Evolutionary conservation across 2,113 vertebrate species (phyloP).

Genomic region (Cebus imitator): DNA sequence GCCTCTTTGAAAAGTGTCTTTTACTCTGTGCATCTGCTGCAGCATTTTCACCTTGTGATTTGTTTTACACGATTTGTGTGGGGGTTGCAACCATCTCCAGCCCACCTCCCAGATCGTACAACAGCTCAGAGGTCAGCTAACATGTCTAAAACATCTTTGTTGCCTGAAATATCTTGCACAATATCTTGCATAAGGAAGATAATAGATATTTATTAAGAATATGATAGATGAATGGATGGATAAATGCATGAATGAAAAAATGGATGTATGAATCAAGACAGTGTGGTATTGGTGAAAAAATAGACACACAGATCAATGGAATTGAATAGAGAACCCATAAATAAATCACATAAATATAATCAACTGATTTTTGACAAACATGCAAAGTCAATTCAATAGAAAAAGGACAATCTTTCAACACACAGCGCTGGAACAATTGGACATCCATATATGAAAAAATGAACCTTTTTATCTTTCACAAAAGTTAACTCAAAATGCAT

Average conservation of each 20-base stretch:
- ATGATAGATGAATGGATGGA: background rate
- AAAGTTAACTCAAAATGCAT: background rate
- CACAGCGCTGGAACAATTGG: background rate
- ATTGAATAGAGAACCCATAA: background rate
- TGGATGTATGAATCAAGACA: background rate
- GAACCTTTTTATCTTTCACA: background rate
- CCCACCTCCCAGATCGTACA: background rate
- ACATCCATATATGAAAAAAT: background rate
- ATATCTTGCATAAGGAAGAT: background rate
- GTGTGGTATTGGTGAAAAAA: background rate
- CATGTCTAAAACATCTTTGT: background rate
- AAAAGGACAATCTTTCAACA: background rate
- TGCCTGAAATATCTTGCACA: background rate
- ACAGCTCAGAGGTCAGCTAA: background rate
- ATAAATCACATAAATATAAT: background rate
- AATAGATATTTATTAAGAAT: constrained; percentile 35
- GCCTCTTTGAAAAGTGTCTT: background rate
- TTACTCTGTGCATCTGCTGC: background rate
- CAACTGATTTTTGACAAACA: background rate
- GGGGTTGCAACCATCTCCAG: background rate
- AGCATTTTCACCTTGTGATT: background rate
- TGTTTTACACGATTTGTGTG: background rate
- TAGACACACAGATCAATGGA: background rate
- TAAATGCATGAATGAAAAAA: constrained; percentile 20
- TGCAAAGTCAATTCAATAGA: background rate